Percentiles rank a stretch among this genome's conserved stretches.
Evolutionary conservation across 2,113 vertebrate species (phyloP).

Genomic region (Corythoichthys intestinalis): DNA sequence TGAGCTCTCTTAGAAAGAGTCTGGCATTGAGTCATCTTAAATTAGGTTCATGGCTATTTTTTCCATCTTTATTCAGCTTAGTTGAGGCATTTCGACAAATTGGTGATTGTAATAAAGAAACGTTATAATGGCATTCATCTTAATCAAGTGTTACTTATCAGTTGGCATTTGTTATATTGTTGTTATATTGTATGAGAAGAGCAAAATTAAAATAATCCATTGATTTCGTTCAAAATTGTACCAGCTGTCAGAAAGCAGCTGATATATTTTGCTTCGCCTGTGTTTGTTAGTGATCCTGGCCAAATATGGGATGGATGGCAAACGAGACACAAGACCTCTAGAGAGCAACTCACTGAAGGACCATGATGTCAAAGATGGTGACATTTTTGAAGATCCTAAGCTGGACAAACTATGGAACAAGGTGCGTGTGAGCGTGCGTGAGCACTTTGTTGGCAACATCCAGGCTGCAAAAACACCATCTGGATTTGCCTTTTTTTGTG

Average conservation of each 20-base stretch:
- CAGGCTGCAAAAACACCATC: not conserved
- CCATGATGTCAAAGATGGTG: constrained; percentile 69
- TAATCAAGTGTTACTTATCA: not conserved
- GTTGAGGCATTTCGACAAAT: not conserved
- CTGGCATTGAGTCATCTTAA: not conserved
- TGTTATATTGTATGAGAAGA: not conserved
- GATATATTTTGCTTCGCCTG: not conserved
- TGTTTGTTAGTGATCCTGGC: constrained; percentile 82
- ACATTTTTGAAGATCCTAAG: constrained; percentile 84
- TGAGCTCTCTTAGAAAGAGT: constrained; percentile 1
- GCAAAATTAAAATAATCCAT: not conserved
- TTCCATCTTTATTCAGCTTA: not conserved
- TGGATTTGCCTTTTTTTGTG: not conserved
- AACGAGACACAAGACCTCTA: constrained; percentile 75
- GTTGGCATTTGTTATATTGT: no score
- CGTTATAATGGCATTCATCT: not conserved
- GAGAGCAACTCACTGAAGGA: constrained; percentile 82
- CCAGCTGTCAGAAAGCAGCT: not conserved
- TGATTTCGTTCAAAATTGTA: not conserved
- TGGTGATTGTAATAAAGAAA: not conserved
- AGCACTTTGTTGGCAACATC: not conserved
- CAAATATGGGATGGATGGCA: constrained; percentile 91
- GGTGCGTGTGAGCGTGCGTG: constrained; percentile 60
- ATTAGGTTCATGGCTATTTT: not conserved
- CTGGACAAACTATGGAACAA: constrained; percentile 96